phyloP scores from a whole-genome alignment of 37 sponge, comb jelly and placozoan genomes.

The Eunapius fragilis region DNA sequence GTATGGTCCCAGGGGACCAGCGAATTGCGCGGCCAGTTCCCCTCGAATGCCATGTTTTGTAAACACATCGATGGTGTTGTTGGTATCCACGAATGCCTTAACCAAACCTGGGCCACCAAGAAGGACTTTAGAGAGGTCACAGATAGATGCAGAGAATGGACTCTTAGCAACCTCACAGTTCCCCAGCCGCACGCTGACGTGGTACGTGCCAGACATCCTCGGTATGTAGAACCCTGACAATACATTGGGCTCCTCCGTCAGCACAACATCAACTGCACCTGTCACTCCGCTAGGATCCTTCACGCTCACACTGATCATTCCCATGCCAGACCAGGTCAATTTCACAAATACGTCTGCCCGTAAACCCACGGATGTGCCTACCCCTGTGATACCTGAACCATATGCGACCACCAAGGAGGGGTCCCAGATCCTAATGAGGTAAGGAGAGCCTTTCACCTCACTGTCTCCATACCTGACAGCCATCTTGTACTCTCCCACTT shows the following conservation, averaged over 20 bases:
- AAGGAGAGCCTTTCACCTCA: constrained; percentile 74
- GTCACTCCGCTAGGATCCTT: constrained; percentile 58
- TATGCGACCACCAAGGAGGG: constrained; percentile 68
- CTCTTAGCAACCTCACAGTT: too few relatives aligned
- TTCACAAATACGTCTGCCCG: constrained; percentile 78
- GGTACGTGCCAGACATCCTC: constrained; percentile 32
- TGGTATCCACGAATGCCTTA: too few relatives aligned
- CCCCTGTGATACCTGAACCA: constrained; percentile 92
- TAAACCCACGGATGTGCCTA: constrained; percentile 67
- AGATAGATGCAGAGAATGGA: too few relatives aligned
- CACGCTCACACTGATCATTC: constrained; percentile 61
- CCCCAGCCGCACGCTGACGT: too few relatives aligned
- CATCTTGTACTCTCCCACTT: constrained; percentile 77
- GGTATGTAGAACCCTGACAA: constrained; percentile 57
- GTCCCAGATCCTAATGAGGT: constrained; percentile 74
- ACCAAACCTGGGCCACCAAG: too few relatives aligned
- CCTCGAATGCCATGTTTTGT: too few relatives aligned
- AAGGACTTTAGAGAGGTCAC: too few relatives aligned
- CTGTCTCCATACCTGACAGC: constrained; percentile 59
- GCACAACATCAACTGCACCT: constrained; percentile 1
- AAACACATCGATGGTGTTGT: too few relatives aligned
- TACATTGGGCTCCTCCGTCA: constrained; percentile 7
- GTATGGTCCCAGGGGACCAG: too few relatives aligned
- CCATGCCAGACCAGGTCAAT: constrained; percentile 70
- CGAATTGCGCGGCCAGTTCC: too few relatives aligned